Base-by-base conservation (phyloP, 2,113 vertebrate genomes). In the Ovis canadensis region DNA sequence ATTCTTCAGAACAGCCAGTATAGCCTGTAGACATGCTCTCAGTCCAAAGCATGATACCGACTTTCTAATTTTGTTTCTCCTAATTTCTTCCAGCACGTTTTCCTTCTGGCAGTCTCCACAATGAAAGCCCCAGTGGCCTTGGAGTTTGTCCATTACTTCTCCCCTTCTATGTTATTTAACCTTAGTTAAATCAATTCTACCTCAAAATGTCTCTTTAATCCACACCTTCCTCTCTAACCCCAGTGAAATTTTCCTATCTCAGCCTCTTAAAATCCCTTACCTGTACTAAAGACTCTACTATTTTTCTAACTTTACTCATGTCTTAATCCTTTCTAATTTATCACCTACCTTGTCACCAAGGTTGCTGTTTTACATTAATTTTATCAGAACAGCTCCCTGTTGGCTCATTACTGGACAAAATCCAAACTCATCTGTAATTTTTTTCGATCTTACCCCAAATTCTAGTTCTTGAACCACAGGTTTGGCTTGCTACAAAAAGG, bases 301-400 rank as follows among this genome's bases (percentile, higher is more conserved):
- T 81, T 80, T 91, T 96, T 57, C 21, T 87, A 48, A 91, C 14
- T 86, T 96, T 87, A 33, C 6, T 62, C 50, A 40, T 91, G 54
- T 71, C 57, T 87, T 90, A 80, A 87, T 96, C 13, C 13, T 31
- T 97, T 91, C 33, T 80, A 90, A 83, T 87, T 84, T 95, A 90
- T 95, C 77, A 96, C 29, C 29, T 71, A 90, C 40, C 40, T 87
- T 81, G 62, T 96, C 90, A 48, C 57, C 48, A 91, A 94, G 50
- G 19, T 86, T 97, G 57, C 74, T 71, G 71, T 83, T 94, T 95
- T 97, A 36, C 77, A 77, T 95, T 87, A 87, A 31, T 77, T 93
- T 97, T 90, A 86, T 96, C 95, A 90, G 14, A 71, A 48, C 7
- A 31, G 21, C 77, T 43, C 33, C 43, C 4, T 67, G 52, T 83